Evolutionary conservation across 1,140 invertebrate genomes (phyloP).

Genomic region (Philopotamus ludificatus): DNA sequence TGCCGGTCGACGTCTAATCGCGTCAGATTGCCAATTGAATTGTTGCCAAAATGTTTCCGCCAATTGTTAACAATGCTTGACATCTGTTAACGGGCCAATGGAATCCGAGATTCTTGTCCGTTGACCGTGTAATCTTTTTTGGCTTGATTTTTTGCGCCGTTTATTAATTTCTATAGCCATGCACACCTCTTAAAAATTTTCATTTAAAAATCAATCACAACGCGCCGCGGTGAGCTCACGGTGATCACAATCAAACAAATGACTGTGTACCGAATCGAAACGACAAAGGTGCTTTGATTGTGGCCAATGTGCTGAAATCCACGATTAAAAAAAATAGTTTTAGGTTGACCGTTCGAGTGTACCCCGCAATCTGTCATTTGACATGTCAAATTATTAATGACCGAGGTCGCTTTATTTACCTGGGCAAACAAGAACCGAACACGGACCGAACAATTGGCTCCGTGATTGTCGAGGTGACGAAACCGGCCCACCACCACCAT

Average conservation of each 20-base stretch:
- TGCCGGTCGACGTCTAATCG: too few species aligned
- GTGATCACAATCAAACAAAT: too few species aligned
- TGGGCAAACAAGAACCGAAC: background rate
- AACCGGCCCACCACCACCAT: too few species aligned
- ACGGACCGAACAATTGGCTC: slow-evolving; percentile 12
- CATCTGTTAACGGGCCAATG: background rate
- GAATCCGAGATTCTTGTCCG: background rate
- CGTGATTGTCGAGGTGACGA: background rate
- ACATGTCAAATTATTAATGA: slow-evolving; percentile 35
- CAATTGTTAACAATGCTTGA: background rate
- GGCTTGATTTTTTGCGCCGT: too few species aligned
- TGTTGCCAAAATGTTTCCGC: background rate
- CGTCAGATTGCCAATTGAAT: too few species aligned
- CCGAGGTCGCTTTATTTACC: slow-evolving; percentile 17
- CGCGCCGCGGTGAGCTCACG: too few species aligned
- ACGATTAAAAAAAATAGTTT: background rate
- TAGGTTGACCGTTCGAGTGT: background rate
- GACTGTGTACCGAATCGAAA: too few species aligned
- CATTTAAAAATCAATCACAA: too few species aligned
- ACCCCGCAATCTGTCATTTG: slow-evolving; percentile 27
- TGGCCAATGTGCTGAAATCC: background rate
- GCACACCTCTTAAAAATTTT: too few species aligned
- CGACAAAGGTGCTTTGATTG: background rate
- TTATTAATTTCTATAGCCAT: too few species aligned
- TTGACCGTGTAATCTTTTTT: background rate